These are phyloP conservation scores for Steatornis caripensis DNA, from an alignment of 2,113 vertebrate species.

Conservation along the genomic window DNA sequence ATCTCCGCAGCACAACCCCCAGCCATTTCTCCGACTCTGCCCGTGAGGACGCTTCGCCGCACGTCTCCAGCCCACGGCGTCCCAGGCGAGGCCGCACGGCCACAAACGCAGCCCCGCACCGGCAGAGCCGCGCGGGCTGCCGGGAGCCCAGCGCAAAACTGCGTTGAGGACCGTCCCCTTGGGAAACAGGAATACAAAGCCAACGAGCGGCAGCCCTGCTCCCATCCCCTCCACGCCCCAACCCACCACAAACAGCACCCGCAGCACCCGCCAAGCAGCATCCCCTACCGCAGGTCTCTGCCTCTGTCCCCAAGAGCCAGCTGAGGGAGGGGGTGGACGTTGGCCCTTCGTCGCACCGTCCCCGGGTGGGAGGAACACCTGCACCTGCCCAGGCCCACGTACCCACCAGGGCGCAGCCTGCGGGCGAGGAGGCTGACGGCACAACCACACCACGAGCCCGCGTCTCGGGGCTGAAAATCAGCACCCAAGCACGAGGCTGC, in stretches of 20 bases:
- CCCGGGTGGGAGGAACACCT: neutral
- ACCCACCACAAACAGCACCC: neutral
- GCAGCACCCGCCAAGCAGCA: no score
- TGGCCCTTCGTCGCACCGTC: no score
- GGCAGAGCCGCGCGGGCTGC: no score
- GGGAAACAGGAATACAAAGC: neutral
- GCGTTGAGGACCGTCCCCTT: neutral
- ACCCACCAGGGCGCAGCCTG: neutral
- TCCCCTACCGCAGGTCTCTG: neutral
- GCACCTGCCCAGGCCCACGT: neutral
- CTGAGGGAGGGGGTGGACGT: neutral
- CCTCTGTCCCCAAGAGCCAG: fast-evolving
- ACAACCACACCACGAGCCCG: neutral
- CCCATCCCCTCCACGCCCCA: neutral
- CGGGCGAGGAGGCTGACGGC: neutral
- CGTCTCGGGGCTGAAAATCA: neutral
- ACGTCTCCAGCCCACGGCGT: neutral
- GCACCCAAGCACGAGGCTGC: neutral
- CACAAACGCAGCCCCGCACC: no score
- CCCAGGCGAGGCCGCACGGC: no score
- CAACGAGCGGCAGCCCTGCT: neutral
- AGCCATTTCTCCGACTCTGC: neutral
- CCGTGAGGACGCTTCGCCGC: fast-evolving
- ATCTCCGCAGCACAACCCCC: neutral
- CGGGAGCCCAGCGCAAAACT: no score